Conservation (phyloP, 2,888 invertebrate species). For the Metellina segmentata region DNA sequence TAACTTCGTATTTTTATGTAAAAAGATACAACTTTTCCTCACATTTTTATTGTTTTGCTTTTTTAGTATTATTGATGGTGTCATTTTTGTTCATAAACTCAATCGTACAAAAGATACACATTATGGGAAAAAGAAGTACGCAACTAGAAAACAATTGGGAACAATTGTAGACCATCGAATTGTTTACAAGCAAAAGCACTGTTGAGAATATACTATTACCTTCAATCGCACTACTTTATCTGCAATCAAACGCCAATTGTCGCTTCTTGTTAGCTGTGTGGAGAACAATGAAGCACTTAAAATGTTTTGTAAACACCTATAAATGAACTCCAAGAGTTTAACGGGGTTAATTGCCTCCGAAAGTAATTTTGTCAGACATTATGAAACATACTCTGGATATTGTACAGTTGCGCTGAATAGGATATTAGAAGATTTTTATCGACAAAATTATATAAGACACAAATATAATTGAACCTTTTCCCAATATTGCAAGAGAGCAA, state of each 20-base stretch:
- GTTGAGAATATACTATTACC: background rate
- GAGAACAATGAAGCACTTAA: background rate
- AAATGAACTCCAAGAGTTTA: background rate
- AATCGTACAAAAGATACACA: too few relatives aligned
- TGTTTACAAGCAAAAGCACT: background rate
- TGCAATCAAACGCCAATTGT: background rate
- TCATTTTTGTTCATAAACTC: too few relatives aligned
- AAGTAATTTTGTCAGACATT: background rate
- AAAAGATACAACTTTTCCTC: too few relatives aligned
- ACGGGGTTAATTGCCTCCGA: background rate
- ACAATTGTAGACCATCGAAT: background rate
- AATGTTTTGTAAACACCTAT: background rate
- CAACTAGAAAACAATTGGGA: background rate
- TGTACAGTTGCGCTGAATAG: background rate
- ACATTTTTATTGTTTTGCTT: too few relatives aligned
- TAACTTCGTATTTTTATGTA: too few relatives aligned
- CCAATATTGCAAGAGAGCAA: background rate
- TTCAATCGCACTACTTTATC: background rate
- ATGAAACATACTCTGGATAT: background rate
- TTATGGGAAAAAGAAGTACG: background rate
- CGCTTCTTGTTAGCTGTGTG: background rate
- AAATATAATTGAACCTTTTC: background rate
- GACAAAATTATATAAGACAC: background rate
- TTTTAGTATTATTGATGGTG: too few relatives aligned
- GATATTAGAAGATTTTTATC: background rate